Base-by-base conservation (phyloP, 2,888 invertebrate genomes). In the Didymodactylos carnosus region DNA sequence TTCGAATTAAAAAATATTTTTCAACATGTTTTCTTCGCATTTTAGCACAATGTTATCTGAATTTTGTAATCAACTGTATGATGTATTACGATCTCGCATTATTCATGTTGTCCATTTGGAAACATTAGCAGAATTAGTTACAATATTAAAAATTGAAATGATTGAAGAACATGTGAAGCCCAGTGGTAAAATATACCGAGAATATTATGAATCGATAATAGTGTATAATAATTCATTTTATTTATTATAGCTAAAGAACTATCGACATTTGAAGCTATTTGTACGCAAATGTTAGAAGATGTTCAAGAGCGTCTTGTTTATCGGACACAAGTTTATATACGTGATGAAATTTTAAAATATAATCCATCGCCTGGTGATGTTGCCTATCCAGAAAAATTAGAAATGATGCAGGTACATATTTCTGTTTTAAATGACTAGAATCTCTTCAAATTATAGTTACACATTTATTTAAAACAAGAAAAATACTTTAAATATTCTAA, bases 51-150 rank as follows among this genome's bases (percentile, higher is more conserved):
- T 92, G 83, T 84, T 94, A 72, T 91, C 90, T 78, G 88, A 89
- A 0, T 84, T 95, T 0, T 94, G 94, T 81, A 90, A 88, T 71
- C 88, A 89, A 43, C 83, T 95, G 41, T 98, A 98, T 81, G 97
- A 98, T 82, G 88, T 89, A 8, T 85, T 98, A 77, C 87, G 97
- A 3, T 97, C 98, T 0, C 88, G 91, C 78, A 89, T 98, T 74
- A 94, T 98, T 76, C 92, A 94, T 83, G 91, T 97, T 76, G 92
- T 94, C 81, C 97, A 98, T 83, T 85, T 98, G 80, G 98, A 98
- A 86, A 95, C 97, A 0, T 85, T 98, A 35, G 92, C 95, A 0
- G 98, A 98, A 83, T 88, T 98, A 71, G 97, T 97, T 81, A 90
- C 91, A 53, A 94, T 97, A 78, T 84, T 97, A 49, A 87, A 92